Base-by-base conservation (phyloP, 2,797 vertebrate genomes). In the Spondyliosoma cantharus region DNA sequence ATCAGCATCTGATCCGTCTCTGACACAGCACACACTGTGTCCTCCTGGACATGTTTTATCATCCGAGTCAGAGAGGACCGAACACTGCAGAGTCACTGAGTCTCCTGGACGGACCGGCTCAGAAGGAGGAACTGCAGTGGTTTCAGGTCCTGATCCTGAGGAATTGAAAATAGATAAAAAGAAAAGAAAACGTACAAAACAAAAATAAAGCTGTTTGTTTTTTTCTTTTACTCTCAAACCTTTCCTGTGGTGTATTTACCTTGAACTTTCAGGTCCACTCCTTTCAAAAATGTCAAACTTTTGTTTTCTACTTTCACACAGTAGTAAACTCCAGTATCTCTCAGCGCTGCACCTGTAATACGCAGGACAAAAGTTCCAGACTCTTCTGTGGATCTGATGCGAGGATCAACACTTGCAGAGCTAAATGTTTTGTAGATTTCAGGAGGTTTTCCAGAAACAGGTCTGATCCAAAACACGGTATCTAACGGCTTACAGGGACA, bases 281-380 rank as follows among this genome's bases (percentile, higher is more conserved):
- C 3, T 1, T 63, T 82, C 4, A 90, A 12, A 70, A 86, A 79
- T 0, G 0, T 76, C 0, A 63, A 0, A 0, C 32, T 1, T 3
- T 3, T 15, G 3, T 16, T 0, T 4, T 29, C 0, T 2, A 0
- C 29, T 73, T 50, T 71, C 0, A 81, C 0, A 65, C 90, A 92
- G 20, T 48, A 68, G 54, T 91, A 90, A 82, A 90, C 0, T 46
- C 57, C 85, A 60, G 67, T 13, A 74, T 91, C 87, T 4, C 0
- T 74, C 2, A 7, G 11, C 2, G 22, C 3, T 37, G 11, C 19
- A 0, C 56, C 24, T n/a, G 0, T 1, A 27, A 92, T 78, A 20
- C 2, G 0, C 53, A 92, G 71, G 22, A 25, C 6, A 68, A 82
- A 87, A 22, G 0, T 3, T 66, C 22, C 54, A 0, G 0, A 0